Base-by-base conservation (phyloP, 1,140 invertebrate genomes). In the Lutraria rhynchaena region DNA sequence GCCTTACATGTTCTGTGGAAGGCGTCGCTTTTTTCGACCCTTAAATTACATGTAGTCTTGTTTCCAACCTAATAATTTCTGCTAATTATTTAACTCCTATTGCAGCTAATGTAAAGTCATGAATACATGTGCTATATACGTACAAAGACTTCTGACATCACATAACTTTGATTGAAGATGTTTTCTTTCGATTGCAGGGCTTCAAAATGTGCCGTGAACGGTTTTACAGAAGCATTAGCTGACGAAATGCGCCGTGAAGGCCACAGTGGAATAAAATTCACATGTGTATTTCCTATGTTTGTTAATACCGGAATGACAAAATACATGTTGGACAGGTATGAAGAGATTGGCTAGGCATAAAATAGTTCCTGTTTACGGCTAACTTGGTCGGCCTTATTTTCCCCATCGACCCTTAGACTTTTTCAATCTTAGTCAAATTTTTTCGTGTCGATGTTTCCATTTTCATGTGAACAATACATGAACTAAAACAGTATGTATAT, bases 131-230 rank as follows among this genome's bases (percentile, higher is more conserved):
- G n/a, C n/a, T n/a, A n/a, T n/a, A n/a, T n/a, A n/a, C n/a, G n/a
- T n/a, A n/a, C n/a, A n/a, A n/a, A n/a, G n/a, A n/a, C n/a, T n/a
- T n/a, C n/a, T n/a, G n/a, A n/a, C n/a, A n/a, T n/a, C n/a, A n/a
- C n/a, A n/a, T n/a, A n/a, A n/a, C n/a, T n/a, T n/a, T n/a, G n/a
- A n/a, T n/a, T n/a, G n/a, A n/a, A n/a, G n/a, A n/a, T n/a, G n/a
- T n/a, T n/a, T n/a, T n/a, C n/a, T n/a, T n/a, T n/a, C n/a, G n/a
- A n/a, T 60, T 87, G 17, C 75, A 91, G 97, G 89, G 95, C 97
- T 0, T 97, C 97, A 0, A 99, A 99, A 94, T 97, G 95, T 89
- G 98, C 97, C 22, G 97, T 96, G n/a, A 95, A 96, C 57, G 98
- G 98, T 27, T 98, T 98, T 90, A 96, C 98, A 83, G 97, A 99